Conservation (phyloP, 1,140 invertebrate genomes). For the Lanistes nyassanus region DNA sequence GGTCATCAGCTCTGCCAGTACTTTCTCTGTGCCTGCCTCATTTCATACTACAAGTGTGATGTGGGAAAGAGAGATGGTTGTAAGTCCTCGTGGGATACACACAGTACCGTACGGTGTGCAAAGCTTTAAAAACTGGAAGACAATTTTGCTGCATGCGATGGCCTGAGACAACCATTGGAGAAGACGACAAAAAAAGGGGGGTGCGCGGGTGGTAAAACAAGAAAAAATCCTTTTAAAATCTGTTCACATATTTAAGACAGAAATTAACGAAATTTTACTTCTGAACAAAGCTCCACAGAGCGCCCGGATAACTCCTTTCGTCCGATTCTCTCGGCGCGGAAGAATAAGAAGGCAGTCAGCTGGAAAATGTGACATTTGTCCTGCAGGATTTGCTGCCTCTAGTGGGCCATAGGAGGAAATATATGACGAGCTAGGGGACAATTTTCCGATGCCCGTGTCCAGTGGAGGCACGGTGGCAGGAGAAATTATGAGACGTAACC, state of each 20-base stretch:
- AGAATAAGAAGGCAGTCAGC: neutral
- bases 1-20: too few species aligned
- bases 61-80: too few species aligned
- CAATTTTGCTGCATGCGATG: too few species aligned
- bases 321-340: too few species aligned
- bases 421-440: conserved; percentile 14
- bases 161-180: neutral
- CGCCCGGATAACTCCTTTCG: neutral
- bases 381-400: neutral
- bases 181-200: neutral
- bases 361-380: conserved; percentile 17
- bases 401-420: conserved; percentile 3
- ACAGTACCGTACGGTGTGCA: too few species aligned
- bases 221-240: neutral
- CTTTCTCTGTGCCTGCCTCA: too few species aligned
- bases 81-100: too few species aligned
- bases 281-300: neutral
- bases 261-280: neutral
- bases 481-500: conserved; percentile 9
- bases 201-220: too few species aligned
- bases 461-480: neutral
- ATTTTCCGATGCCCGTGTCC: conserved; percentile 6
- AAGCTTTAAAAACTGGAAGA: too few species aligned
- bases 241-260: too few species aligned
- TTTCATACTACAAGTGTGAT: too few species aligned